phyloP scores from a whole-genome alignment of 1,140 invertebrate species.

The Ostrea edulis region DNA sequence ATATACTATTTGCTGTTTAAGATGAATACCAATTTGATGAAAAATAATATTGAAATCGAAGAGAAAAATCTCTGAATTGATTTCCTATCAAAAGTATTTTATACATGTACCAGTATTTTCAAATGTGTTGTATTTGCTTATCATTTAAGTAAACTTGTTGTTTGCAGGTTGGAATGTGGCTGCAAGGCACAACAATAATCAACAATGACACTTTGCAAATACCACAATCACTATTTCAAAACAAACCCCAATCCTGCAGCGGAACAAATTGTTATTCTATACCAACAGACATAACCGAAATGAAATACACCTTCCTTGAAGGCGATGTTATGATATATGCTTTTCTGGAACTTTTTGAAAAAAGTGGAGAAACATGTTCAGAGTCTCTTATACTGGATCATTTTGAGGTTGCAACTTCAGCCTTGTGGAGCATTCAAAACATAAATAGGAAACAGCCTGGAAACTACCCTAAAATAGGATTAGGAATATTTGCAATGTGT shows the following conservation, averaged over 20 bases:
- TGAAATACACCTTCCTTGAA: not conserved
- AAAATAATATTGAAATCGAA: no score
- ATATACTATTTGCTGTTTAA: no score
- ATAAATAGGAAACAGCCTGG: conserved; percentile 8
- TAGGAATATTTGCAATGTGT: not conserved
- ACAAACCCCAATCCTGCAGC: not conserved
- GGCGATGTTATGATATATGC: conserved; percentile 28
- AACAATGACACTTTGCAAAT: no score
- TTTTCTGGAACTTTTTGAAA: conserved; percentile 1
- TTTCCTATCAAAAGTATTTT: no score
- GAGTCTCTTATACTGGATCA: not conserved
- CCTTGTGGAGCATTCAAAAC: conserved; percentile 20
- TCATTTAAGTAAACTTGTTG: not conserved
- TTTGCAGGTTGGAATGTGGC: not conserved
- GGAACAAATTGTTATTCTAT: not conserved
- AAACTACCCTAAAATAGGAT: not conserved
- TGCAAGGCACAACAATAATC: not conserved
- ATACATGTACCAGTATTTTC: no score
- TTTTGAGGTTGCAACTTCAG: not conserved
- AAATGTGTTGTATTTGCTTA: no score
- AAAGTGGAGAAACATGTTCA: not conserved
- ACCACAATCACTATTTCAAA: not conserved
- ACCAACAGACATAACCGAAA: not conserved
- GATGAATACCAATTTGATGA: no score
- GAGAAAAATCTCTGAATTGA: no score